Evolutionary conservation across 2,113 vertebrate genomes (phyloP).

Genomic region (Gila orcuttii): DNA sequence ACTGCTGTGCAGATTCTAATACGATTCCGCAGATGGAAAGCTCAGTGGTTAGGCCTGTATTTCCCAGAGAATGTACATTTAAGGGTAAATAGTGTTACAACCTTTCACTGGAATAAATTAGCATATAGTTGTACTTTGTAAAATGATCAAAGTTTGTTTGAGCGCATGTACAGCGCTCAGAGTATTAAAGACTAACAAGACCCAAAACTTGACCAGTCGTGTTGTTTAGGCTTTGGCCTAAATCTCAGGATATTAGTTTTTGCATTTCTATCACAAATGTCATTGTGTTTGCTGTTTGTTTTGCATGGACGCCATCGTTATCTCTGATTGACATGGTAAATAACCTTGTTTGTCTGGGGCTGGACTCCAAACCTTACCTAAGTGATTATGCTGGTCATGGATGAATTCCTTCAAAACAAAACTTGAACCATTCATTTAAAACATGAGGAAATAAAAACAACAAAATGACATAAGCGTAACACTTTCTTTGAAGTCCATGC

Average conservation of each 20-base stretch:
- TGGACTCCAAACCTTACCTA: constrained; percentile 48
- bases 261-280: constrained; percentile 54
- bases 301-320: constrained; percentile 58
- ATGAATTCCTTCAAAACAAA: constrained; percentile 32
- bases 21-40: constrained; percentile 52
- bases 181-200: constrained; percentile 75
- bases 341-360: constrained; percentile 66
- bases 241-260: constrained; percentile 59
- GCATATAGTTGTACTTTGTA: constrained; percentile 45
- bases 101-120: constrained; percentile 75
- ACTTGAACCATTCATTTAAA: constrained; percentile 24
- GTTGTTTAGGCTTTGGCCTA: constrained; percentile 55
- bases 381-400: constrained; percentile 32
- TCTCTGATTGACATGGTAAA: constrained; percentile 60
- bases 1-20: constrained; percentile 58
- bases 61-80: constrained; percentile 68
- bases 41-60: constrained; percentile 45
- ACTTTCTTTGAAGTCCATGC: too few species aligned
- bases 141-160: constrained; percentile 78
- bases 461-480: too few species aligned
- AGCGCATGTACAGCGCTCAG: constrained; percentile 67
- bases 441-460: neutral
- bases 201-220: constrained; percentile 56
- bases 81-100: constrained; percentile 74
- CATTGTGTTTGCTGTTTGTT: constrained; percentile 46